Evolutionary conservation across 2,888 invertebrate species (phyloP).

Genomic region (Autographa gamma): DNA sequence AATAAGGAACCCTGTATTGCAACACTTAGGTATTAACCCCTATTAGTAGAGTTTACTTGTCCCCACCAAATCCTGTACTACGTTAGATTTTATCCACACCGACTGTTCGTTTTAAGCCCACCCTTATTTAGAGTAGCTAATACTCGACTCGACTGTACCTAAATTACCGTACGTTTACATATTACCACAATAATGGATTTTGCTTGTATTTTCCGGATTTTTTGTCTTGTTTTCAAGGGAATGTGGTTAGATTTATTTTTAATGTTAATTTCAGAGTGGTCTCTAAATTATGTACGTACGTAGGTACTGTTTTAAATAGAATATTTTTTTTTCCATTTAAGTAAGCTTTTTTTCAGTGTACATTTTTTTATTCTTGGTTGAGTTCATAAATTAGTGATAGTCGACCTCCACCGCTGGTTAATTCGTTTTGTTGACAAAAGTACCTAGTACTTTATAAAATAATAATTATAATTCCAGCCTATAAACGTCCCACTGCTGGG

Average conservation of each 20-base stretch:
- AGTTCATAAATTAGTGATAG: no score
- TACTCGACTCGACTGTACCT: constrained; percentile 39
- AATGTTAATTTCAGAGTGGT: not conserved
- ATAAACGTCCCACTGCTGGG: no score
- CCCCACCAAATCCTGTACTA: constrained; percentile 48
- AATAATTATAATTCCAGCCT: no score
- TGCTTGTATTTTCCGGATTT: constrained; percentile 15
- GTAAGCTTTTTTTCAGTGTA: no score
- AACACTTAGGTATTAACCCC: constrained; percentile 61
- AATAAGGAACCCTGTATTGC: constrained; percentile 54
- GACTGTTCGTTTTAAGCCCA: constrained; percentile 49
- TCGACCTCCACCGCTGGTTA: no score
- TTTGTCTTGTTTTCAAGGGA: not conserved
- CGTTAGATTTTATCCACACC: constrained; percentile 56
- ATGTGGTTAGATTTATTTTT: not conserved
- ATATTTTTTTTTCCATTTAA: no score
- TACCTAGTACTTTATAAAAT: no score
- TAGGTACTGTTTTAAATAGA: not conserved
- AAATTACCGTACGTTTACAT: constrained; percentile 41
- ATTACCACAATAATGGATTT: constrained; percentile 37
- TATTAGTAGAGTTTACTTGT: constrained; percentile 62
- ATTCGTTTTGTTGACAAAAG: no score
- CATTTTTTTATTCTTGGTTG: no score
- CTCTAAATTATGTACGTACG: not conserved
- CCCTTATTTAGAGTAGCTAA: constrained; percentile 59